Base-by-base conservation (phyloP, 2,113 vertebrate genomes). In the Gobiocypris rarus region DNA sequence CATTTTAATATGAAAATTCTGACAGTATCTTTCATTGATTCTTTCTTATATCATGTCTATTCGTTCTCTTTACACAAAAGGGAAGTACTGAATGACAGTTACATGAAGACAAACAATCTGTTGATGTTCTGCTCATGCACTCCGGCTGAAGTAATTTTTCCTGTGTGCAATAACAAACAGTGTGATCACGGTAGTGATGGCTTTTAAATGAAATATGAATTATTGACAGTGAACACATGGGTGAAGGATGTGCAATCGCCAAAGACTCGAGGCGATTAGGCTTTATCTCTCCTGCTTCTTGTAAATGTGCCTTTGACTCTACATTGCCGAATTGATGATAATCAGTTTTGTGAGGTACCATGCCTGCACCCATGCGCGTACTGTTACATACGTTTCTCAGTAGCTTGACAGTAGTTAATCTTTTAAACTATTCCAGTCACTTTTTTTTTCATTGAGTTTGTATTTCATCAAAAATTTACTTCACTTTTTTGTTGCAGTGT, bases 121-220 rank as follows among this genome's bases (percentile, higher is more conserved):
- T 93, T 93, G 92, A 92, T 93, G 92, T 90, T 91, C 86, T 90
- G 86, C 89, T 88, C 88, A 93, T 48, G 17, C 69, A 71, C 70
- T 78, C 86, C 87, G 67, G 31, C 84, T 84, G 75, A 84, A 78
- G 80, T 34, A 7, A 87, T 83, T 89, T n/a, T 88, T 73, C 83
- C 86, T 89, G 82, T 77, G 73, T 13, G 89, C 90, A 93, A 89
- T 91, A 90, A 90, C 91, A 92, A 92, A 92, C 48, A 75, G 77
- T 86, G 86, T 87, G 91, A 89, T 93, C 93, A 93, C 90, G 88
- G 90, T 88, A 87, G 86, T 92, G 93, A 93, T 94, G 92, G 93
- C 91, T 90, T 93, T 94, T 93, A 94, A 94, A 95, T 94, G 91
- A 93, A 94, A 94, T 92, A 92, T 93, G 87, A 92, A 93, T 94